Conservation (phyloP, 2,113 vertebrate species). For the Syngnathus scovelli region DNA sequence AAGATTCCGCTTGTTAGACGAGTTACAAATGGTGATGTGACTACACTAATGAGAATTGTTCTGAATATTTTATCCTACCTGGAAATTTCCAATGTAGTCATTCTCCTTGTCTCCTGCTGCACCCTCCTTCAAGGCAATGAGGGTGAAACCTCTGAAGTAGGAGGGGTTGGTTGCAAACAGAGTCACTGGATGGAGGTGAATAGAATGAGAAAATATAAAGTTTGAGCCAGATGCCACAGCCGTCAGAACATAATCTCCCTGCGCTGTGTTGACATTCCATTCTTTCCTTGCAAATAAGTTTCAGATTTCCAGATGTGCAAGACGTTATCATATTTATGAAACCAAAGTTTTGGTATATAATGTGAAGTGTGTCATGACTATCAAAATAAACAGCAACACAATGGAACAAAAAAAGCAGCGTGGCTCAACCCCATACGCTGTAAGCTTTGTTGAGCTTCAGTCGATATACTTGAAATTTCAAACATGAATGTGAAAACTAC, state of each 20-base stretch:
- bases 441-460: not conserved
- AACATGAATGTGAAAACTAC: not conserved
- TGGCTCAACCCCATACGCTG: conserved; percentile 15
- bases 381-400: conserved; percentile 5
- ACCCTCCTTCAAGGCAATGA: conserved; percentile 89
- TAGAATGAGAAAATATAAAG: conserved; percentile 7
- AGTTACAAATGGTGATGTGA: not conserved
- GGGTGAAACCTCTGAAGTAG: conserved; percentile 92
- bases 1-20: not conserved
- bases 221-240: not conserved
- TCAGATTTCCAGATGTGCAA: not conserved
- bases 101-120: conserved; percentile 88
- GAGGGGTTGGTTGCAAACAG: conserved; percentile 83
- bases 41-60: not conserved
- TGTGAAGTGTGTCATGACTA: not conserved
- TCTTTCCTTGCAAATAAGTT: not conserved
- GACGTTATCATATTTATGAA: not conserved
- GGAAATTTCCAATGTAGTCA: conserved; percentile 88
- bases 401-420: conserved; percentile 13
- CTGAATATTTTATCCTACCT: conserved; percentile 71
- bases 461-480: not conserved
- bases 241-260: not conserved
- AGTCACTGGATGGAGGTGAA: conserved; percentile 75
- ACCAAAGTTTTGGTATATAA: not conserved
- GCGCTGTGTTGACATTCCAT: not conserved